Evolutionary conservation across 2,888 invertebrate genomes (phyloP), one percentile per base, ranked within the genome.

Genomic region (Meiosimyza decipiens): DNA sequence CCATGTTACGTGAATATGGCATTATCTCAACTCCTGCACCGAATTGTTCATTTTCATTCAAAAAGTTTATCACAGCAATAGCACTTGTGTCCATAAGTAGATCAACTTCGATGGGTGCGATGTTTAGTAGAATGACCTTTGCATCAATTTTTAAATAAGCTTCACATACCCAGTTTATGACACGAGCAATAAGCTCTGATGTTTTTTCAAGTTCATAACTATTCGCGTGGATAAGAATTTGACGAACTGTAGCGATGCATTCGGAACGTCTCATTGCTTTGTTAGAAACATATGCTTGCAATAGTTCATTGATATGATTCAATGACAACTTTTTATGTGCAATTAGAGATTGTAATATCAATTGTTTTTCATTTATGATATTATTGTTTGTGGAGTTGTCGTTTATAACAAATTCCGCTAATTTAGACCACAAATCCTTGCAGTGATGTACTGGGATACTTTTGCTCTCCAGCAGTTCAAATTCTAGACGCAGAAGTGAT

Each of bases 11-110:
- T 7, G 33, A 40, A 6, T 67, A 9, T 6, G 52, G 49, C 5
- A 33, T 33, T n/a, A 50, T 49, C 6, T 28, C 50, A 52, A 15
- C 15, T 11, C 9, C 15, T 9, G 71, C 9, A 6, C 62, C 57
- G 9, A n/a, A 9, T 4, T 28, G 50, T 1, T 2, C 6, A 0
- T 49, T 22, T 11, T 80, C 79, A 51, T 84, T 80, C 3, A 85
- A 72, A 50, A 85, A 86, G 73, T 85, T 86, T 16, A 84, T 84
- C 12, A 85, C 84, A 40, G 83, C 79, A 73, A 86, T 80, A 11
- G 81, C 80, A 73, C 82, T 80, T 0, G 85, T 85, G 60, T 86
- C 84, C 0, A 84, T 83, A 54, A 85, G 73, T 4, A 84, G 74
- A 15, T 75, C 64, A 4, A 78, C 73, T 73, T 82, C 80, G 40